These are phyloP conservation scores for Andrena haemorrhoa DNA, from an alignment of 2,888 invertebrate species.

Conservation along the genomic window DNA sequence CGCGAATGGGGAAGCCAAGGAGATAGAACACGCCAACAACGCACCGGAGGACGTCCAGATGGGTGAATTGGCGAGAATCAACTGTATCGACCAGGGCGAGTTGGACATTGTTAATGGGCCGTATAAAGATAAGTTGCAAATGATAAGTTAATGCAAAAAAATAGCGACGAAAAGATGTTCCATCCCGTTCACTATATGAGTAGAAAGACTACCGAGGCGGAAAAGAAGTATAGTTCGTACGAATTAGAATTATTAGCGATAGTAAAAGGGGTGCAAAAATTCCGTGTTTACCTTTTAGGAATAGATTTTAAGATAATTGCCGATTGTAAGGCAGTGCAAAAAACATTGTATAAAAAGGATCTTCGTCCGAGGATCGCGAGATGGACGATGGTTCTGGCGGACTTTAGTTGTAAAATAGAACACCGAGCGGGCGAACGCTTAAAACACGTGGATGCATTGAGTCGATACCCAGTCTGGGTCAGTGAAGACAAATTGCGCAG, in stretches of 20 bases:
- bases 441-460: not conserved
- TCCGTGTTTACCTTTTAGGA: not conserved
- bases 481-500: not conserved
- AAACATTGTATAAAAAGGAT: not conserved
- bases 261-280: not conserved
- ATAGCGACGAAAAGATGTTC: conserved; percentile 6
- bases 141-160: conserved; percentile 37
- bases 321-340: not conserved
- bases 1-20: not conserved
- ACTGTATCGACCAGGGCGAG: conserved; percentile 3
- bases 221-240: not conserved
- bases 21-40: not conserved
- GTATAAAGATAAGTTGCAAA: conserved; percentile 2
- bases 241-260: not conserved
- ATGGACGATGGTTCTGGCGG: not conserved
- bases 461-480: not conserved
- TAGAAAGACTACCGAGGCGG: not conserved
- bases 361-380: not conserved
- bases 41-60: not conserved
- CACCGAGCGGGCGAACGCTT: not conserved
- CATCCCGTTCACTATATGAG: not conserved
- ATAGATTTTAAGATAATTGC: not conserved
- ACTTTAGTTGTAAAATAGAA: not conserved
- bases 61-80: not conserved
- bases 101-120: conserved; percentile 6